These are phyloP conservation scores for Muricea muricata DNA, from an alignment of 92 coral and sea anemone genomes.

Conservation along the genomic window DNA sequence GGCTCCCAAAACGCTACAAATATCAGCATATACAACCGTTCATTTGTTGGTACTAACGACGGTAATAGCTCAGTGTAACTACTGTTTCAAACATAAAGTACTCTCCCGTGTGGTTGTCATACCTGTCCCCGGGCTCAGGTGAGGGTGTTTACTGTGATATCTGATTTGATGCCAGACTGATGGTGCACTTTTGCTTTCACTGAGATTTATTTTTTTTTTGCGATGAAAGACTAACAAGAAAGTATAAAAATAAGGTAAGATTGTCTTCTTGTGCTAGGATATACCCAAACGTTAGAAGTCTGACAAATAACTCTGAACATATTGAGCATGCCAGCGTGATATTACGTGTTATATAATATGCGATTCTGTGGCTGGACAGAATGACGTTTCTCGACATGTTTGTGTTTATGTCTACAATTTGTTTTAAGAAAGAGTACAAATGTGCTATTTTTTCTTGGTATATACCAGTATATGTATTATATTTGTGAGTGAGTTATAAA, in stretches of 20 bases:
- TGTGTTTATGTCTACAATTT: too few species aligned
- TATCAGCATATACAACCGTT: too few species aligned
- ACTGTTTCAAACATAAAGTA: neutral
- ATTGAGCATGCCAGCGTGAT: slow-evolving; percentile 15
- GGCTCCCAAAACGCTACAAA: too few species aligned
- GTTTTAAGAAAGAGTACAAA: too few species aligned
- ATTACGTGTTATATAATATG: neutral
- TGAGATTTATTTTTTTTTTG: neutral
- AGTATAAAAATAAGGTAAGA: neutral
- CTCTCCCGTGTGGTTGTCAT: neutral
- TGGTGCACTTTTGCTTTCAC: slow-evolving; percentile 27
- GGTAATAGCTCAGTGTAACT: too few species aligned
- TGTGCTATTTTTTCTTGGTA: too few species aligned
- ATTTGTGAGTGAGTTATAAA: too few species aligned
- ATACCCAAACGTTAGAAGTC: neutral
- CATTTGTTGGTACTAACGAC: too few species aligned
- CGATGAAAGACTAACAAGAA: neutral
- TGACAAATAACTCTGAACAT: neutral
- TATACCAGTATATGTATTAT: too few species aligned
- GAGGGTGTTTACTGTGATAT: neutral
- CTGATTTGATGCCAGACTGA: too few species aligned
- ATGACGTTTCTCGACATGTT: too few species aligned
- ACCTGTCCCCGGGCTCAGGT: neutral
- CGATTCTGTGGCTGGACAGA: neutral
- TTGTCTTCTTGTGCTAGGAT: neutral